phyloP scores from a whole-genome alignment of 1,140 invertebrate genomes.

The Hylyphantes graminicola region DNA sequence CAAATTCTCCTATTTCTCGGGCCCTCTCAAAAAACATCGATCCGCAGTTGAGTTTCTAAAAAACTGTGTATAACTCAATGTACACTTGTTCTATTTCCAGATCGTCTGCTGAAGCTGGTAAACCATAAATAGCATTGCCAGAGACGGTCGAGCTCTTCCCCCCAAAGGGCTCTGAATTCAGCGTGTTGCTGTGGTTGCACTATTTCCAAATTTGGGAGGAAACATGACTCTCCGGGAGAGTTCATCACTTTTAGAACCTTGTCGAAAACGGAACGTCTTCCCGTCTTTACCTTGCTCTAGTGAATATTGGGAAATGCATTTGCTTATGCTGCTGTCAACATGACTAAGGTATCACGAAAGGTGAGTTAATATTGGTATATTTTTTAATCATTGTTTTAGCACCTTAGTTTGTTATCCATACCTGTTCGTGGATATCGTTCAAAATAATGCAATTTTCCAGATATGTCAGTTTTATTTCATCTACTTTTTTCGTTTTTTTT shows the following conservation, averaged over 20 bases:
- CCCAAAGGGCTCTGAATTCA: conserved; percentile 48
- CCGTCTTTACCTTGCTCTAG: conserved; percentile 23
- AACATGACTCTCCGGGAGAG: conserved; percentile 56
- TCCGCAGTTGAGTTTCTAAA: conserved; percentile 34
- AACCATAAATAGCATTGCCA: conserved; percentile 61
- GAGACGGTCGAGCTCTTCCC: conserved; percentile 36
- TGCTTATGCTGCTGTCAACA: conserved; percentile 19
- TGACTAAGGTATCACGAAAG: conserved; percentile 34
- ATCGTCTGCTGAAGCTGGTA: conserved; percentile 52
- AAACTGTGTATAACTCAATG: conserved; percentile 53
- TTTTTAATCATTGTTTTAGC: neutral
- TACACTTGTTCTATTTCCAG: conserved; percentile 60
- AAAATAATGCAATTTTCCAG: no score
- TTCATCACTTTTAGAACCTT: conserved; percentile 59
- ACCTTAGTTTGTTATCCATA: no score
- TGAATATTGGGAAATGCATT: conserved; percentile 34
- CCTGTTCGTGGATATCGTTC: no score
- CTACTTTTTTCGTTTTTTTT: no score
- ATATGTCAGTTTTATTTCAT: no score
- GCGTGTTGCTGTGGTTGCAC: conserved; percentile 53
- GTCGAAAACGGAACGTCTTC: conserved; percentile 40
- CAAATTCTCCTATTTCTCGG: neutral
- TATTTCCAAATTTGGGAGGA: conserved; percentile 62
- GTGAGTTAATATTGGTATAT: conserved; percentile 8
- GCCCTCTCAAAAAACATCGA: neutral